Evolutionary conservation across 2,797 vertebrate species (phyloP).

Genomic region (Esox masquinongy): DNA sequence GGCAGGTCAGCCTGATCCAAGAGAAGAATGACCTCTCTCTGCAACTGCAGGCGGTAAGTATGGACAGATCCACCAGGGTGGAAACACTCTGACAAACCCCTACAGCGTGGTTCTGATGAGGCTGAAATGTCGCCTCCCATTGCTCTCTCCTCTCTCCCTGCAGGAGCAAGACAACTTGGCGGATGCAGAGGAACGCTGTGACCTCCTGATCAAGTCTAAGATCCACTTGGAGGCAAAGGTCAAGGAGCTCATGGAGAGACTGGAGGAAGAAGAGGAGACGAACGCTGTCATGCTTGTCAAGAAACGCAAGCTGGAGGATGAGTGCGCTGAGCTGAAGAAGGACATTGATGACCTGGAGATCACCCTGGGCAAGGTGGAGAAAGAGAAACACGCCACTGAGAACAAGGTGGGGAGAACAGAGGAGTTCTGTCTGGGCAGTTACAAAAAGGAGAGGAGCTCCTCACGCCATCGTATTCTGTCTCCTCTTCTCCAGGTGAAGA

Average conservation of each 20-base stretch:
- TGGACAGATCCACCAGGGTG: neutral
- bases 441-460: neutral
- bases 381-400: conserved; percentile 91
- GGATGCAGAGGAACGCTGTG: conserved; percentile 90
- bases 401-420: conserved; percentile 80
- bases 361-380: conserved; percentile 91
- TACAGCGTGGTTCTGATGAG: too few relatives aligned
- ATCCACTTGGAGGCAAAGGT: conserved; percentile 90
- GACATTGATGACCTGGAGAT: conserved; percentile 93
- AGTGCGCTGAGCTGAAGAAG: conserved; percentile 91
- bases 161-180: conserved; percentile 94
- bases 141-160: neutral
- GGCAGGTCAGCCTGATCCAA: conserved; percentile 85
- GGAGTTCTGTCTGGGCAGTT: too few relatives aligned
- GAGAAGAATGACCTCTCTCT: conserved; percentile 90
- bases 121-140: neutral
- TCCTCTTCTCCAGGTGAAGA: conserved; percentile 82
- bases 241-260: conserved; percentile 85
- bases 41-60: conserved; percentile 88
- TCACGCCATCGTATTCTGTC: neutral
- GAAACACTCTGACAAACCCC: neutral
- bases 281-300: conserved; percentile 83
- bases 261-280: conserved; percentile 94
- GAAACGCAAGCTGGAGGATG: conserved; percentile 91
- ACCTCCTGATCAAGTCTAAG: conserved; percentile 92